Conservation (phyloP, 2,888 invertebrate species). For the Erynnis tages region DNA sequence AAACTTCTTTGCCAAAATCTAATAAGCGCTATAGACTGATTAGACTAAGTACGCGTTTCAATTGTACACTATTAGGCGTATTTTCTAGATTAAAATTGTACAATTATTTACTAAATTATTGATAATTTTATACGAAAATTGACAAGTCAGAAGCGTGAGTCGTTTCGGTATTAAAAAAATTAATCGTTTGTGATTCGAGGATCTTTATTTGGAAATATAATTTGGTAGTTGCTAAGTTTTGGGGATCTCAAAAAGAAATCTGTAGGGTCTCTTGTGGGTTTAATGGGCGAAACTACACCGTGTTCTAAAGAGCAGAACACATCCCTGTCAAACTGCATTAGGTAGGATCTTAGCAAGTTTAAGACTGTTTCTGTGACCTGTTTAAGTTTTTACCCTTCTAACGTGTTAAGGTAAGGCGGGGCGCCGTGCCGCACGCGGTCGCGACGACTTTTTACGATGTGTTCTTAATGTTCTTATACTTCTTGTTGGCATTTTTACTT, state of each 20-base stretch:
- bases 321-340: constrained; percentile 79
- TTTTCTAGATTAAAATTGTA: constrained; percentile 72
- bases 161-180: constrained; percentile 62
- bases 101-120: constrained; percentile 75
- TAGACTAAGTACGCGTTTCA: constrained; percentile 78
- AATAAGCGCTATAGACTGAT: constrained; percentile 82
- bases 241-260: constrained; percentile 64
- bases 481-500: constrained; percentile 82
- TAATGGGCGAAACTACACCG: constrained; percentile 66
- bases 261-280: constrained; percentile 47
- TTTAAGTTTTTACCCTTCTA: constrained; percentile 78
- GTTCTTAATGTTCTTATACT: constrained; percentile 81
- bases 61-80: constrained; percentile 81
- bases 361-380: constrained; percentile 83
- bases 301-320: constrained; percentile 80
- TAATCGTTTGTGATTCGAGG: constrained; percentile 58
- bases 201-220: constrained; percentile 57
- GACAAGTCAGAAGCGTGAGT: constrained; percentile 61
- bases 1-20: constrained; percentile 69
- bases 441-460: constrained; percentile 69
- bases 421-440: constrained; percentile 17
- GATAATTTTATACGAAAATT: constrained; percentile 58
- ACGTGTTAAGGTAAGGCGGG: constrained; percentile 65
- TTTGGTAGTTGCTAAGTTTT: constrained; percentile 62
- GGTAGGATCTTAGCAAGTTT: constrained; percentile 80